A percentile compares a stretch with the other conserved stretches of the same genome.
Evolutionary conservation across 2,113 vertebrate genomes (phyloP).

Genomic region (Mesitornis unicolor): DNA sequence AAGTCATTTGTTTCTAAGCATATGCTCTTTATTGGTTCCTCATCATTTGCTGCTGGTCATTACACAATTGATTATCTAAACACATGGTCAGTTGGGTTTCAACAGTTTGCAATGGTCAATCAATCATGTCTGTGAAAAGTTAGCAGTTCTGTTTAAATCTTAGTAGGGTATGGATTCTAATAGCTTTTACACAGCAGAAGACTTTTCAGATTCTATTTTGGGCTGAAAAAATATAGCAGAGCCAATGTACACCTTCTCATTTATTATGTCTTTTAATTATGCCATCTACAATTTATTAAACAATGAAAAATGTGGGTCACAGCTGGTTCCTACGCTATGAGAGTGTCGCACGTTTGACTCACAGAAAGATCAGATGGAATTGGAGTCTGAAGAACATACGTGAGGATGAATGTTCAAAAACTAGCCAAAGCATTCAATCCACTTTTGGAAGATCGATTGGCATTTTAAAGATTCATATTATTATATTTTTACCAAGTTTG

Average conservation of each 20-base stretch:
- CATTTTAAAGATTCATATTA: not conserved
- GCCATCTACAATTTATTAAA: not conserved
- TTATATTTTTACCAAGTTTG: not conserved
- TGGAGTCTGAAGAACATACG: not conserved
- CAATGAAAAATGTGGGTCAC: not conserved
- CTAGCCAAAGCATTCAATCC: not conserved
- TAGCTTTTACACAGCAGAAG: not conserved
- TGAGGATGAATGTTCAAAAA: not conserved
- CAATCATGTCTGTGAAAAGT: not conserved
- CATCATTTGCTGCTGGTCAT: not conserved
- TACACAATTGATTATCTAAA: not conserved
- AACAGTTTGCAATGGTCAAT: not conserved
- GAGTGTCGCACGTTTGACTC: not conserved
- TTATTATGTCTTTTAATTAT: not conserved
- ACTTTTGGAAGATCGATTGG: not conserved
- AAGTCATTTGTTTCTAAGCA: not conserved
- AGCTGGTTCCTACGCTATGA: not conserved
- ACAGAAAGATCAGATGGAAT: not conserved
- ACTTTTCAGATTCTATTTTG: not conserved
- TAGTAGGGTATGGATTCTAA: not conserved
- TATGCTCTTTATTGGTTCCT: not conserved
- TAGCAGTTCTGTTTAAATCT: not conserved
- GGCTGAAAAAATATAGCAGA: not conserved
- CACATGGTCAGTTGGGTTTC: not conserved
- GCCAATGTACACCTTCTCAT: not conserved